phyloP scores from a whole-genome alignment of 2,113 vertebrate genomes.

The Pao palembangensis region DNA sequence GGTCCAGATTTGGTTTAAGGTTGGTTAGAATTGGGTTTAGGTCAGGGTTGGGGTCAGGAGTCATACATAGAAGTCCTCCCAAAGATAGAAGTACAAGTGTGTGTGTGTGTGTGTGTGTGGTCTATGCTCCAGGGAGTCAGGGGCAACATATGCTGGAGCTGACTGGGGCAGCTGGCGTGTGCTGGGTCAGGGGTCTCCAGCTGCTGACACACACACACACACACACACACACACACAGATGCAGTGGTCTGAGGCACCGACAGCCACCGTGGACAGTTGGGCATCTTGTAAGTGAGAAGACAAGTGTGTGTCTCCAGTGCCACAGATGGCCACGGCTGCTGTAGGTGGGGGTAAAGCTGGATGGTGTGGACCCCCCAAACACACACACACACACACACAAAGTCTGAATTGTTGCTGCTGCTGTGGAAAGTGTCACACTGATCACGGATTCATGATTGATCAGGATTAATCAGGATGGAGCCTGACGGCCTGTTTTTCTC shows the following conservation, averaged over 20 bases:
- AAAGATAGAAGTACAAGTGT: background rate
- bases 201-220: slow-evolving; percentile 58
- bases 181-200: slow-evolving; percentile 69
- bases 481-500: background rate
- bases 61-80: too few species aligned
- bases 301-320: slow-evolving; percentile 19
- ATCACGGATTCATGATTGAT: too few species aligned
- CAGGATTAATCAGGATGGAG: too few species aligned
- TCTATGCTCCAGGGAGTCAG: slow-evolving; percentile 62
- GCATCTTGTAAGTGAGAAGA: slow-evolving; percentile 49
- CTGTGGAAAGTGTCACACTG: too few species aligned
- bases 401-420: too few species aligned
- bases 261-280: slow-evolving; percentile 29
- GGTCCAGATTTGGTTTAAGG: too few species aligned
- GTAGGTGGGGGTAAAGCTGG: background rate
- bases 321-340: slow-evolving; percentile 54
- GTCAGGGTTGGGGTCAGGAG: too few species aligned
- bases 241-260: slow-evolving; percentile 23
- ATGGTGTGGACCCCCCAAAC: too few species aligned
- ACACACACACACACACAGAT: slow-evolving; percentile 44
- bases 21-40: too few species aligned
- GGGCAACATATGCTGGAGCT: slow-evolving; percentile 62
- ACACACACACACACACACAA: too few species aligned
- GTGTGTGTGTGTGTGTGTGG: slow-evolving; percentile 49
- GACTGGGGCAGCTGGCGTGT: slow-evolving; percentile 62